A percentile compares a stretch with the other conserved stretches of the same genome.
Evolutionary conservation across 2,888 invertebrate genomes (phyloP).

Genomic region (Epirrhoe tristata): DNA sequence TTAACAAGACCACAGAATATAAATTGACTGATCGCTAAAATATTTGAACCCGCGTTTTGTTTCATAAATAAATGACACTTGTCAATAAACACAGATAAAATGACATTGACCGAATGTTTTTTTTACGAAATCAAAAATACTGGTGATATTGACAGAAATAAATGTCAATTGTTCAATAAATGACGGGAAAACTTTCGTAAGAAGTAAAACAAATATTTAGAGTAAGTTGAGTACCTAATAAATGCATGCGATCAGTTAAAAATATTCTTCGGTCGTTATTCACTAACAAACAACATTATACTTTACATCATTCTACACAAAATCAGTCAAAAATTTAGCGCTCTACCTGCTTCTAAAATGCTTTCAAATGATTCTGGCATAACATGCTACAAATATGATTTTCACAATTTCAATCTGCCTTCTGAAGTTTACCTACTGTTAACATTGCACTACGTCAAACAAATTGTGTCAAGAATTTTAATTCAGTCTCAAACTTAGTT

Average conservation of each 20-base stretch:
- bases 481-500: neutral
- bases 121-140: neutral
- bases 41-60: neutral
- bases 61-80: neutral
- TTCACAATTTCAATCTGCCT: neutral
- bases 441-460: neutral
- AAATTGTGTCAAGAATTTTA: neutral
- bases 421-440: neutral
- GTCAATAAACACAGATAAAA: neutral
- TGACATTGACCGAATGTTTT: neutral
- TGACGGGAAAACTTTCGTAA: no score
- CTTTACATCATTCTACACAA: constrained; percentile 47
- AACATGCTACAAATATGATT: neutral
- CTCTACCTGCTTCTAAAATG: neutral
- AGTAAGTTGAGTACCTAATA: neutral
- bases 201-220: no score
- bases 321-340: constrained; percentile 65
- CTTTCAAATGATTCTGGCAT: constrained; percentile 2
- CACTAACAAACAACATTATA: constrained; percentile 14
- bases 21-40: constrained; percentile 4
- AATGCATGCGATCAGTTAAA: constrained; percentile 4
- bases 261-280: neutral
- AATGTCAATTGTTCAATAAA: neutral
- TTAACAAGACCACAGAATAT: constrained; percentile 20
- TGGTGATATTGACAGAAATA: neutral